Percentiles rank a stretch among this genome's conserved stretches.
phyloP scores from a whole-genome alignment of 2,888 invertebrate species.

The Teleiodes luculella region DNA sequence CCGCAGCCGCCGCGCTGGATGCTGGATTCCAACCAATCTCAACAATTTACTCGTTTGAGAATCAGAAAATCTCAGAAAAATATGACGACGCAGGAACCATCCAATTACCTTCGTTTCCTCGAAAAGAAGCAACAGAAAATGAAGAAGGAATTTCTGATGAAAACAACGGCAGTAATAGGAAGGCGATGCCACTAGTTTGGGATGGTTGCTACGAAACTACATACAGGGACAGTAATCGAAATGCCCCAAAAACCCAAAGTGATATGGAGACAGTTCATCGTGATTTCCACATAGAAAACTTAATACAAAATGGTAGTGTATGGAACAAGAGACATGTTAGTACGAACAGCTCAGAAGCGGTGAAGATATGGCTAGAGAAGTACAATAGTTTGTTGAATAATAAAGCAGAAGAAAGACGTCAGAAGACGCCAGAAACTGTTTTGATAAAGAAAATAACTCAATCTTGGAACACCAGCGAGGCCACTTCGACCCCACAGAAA shows the following conservation, averaged over 20 bases:
- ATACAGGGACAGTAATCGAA: conserved; percentile 39
- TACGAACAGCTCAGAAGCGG: conserved; percentile 40
- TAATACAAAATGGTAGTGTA: conserved; percentile 35
- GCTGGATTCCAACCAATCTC: conserved; percentile 64
- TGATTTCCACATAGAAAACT: conserved; percentile 35
- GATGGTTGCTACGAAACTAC: conserved; percentile 59
- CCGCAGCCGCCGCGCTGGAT: conserved; percentile 39
- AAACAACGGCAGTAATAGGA: conserved; percentile 24
- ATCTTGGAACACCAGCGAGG: conserved; percentile 21
- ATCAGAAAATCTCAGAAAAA: conserved; percentile 42
- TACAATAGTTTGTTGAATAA: conserved; percentile 50
- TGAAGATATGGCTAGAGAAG: conserved; percentile 54
- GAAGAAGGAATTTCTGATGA: conserved; percentile 22
- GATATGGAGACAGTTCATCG: conserved; percentile 43
- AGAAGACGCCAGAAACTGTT: conserved; percentile 43
- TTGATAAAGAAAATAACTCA: conserved; percentile 38
- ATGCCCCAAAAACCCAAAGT: conserved; percentile 32
- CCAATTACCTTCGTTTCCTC: conserved; percentile 38
- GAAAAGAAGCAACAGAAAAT: conserved; percentile 31
- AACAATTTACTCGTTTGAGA: conserved; percentile 48
- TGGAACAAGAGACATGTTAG: conserved; percentile 56
- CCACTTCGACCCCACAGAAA: conserved; percentile 24
- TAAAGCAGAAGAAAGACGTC: conserved; percentile 46
- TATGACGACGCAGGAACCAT: conserved; percentile 43
- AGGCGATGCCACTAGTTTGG: conserved; percentile 54